Evolutionary conservation across 2,888 invertebrate genomes (phyloP).

Genomic region (Iselma pallidipennis): DNA sequence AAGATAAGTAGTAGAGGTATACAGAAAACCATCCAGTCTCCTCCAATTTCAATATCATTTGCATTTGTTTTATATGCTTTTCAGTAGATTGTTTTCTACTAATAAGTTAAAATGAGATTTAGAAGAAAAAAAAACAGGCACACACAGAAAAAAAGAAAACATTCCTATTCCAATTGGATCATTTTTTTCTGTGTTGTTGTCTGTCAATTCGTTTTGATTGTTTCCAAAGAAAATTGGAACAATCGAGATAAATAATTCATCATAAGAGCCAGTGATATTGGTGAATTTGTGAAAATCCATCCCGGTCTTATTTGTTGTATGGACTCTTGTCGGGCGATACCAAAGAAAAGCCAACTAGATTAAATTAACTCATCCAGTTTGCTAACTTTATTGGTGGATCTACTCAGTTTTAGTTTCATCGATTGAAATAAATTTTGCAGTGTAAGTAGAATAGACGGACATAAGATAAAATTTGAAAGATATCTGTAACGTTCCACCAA

Average conservation of each 20-base stretch:
- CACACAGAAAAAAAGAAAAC: no score
- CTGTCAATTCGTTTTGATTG: no score
- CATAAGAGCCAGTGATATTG: not conserved
- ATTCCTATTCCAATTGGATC: not conserved
- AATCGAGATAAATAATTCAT: not conserved
- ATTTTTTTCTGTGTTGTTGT: no score
- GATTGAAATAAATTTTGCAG: constrained; percentile 25
- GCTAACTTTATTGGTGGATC: constrained; percentile 39
- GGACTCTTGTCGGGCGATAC: constrained; percentile 8
- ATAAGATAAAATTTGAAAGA: constrained; percentile 12
- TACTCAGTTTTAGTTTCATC: constrained; percentile 32
- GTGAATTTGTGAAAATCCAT: constrained; percentile 9
- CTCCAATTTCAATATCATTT: no score
- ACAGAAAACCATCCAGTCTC: no score
- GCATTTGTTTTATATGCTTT: no score
- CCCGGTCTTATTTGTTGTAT: constrained; percentile 14
- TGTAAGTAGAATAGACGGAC: constrained; percentile 10
- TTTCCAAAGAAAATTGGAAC: no score
- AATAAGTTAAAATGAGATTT: no score
- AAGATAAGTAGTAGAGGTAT: no score
- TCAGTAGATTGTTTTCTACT: no score
- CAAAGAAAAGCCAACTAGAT: constrained; percentile 31
- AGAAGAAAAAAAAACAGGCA: no score
- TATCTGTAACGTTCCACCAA: not conserved
- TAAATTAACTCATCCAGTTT: constrained; percentile 35